phyloP scores from a whole-genome alignment of 2,888 invertebrate species.

The Leptinotarsa juncta region DNA sequence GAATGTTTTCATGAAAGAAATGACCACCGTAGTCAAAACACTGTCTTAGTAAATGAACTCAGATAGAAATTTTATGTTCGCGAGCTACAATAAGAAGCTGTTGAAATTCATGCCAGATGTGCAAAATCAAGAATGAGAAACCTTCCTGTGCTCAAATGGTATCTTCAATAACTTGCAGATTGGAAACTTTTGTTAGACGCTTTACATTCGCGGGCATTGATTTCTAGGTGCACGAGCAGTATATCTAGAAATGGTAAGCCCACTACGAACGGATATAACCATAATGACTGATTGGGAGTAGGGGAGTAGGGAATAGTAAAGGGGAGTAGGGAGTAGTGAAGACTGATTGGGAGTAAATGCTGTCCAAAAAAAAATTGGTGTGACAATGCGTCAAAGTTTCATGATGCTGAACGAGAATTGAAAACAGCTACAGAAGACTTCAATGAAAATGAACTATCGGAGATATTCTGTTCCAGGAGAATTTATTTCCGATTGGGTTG shows the following conservation, averaged over 20 bases:
- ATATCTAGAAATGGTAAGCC: not conserved
- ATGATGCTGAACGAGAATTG: slow-evolving; percentile 1
- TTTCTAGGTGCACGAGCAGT: not conserved
- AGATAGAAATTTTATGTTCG: not conserved
- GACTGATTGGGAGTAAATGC: not conserved
- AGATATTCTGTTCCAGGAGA: too few relatives aligned
- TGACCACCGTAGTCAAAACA: not conserved
- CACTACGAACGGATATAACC: not conserved
- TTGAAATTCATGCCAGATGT: not conserved
- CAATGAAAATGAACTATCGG: not conserved
- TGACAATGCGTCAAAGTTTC: not conserved
- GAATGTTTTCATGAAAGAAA: not conserved
- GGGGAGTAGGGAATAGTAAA: too few relatives aligned
- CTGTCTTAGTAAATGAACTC: not conserved
- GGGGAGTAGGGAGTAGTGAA: too few relatives aligned
- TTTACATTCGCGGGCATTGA: not conserved
- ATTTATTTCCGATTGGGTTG: not conserved
- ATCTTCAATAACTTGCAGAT: not conserved
- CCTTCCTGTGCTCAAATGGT: not conserved
- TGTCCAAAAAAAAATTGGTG: slow-evolving; percentile 1
- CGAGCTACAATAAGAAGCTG: not conserved
- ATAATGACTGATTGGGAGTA: too few relatives aligned
- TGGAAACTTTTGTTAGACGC: not conserved
- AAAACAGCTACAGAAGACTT: not conserved
- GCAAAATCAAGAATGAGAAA: not conserved